These are phyloP conservation scores for Sceloporus undulatus DNA, from an alignment of 2,113 vertebrate genomes.

Conservation along the genomic window DNA sequence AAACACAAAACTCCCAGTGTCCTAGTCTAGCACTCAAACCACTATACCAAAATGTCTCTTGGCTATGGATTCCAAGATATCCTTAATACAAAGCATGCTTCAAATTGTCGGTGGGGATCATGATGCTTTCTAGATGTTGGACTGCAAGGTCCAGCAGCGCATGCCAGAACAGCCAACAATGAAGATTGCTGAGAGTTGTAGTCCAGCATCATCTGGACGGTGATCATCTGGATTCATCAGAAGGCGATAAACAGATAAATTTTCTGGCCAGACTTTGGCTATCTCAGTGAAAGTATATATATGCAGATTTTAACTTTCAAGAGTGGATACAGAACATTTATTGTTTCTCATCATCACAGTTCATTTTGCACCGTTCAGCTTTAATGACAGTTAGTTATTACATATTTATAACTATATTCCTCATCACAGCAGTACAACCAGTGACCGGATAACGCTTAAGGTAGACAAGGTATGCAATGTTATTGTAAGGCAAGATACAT, in stretches of 20 bases:
- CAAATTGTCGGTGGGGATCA: neutral
- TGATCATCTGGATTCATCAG: too few relatives aligned
- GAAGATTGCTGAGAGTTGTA: too few relatives aligned
- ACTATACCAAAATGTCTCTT: too few relatives aligned
- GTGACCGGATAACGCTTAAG: constrained; percentile 47
- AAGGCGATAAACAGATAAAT: neutral
- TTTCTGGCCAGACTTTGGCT: neutral
- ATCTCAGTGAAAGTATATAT: neutral
- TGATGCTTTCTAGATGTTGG: neutral
- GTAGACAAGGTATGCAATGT: constrained; percentile 62
- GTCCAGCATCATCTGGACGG: too few relatives aligned
- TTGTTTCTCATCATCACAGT: constrained; percentile 11
- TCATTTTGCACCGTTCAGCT: constrained; percentile 51
- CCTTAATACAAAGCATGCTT: neutral
- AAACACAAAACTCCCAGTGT: too few relatives aligned
- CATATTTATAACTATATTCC: constrained; percentile 66
- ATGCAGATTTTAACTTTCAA: neutral
- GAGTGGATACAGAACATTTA: neutral
- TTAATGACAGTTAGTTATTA: constrained; percentile 68
- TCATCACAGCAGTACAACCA: constrained; percentile 55
- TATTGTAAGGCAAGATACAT: constrained; percentile 69
- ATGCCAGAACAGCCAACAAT: neutral
- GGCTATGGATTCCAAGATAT: neutral
- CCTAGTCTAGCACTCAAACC: too few relatives aligned
- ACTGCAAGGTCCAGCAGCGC: neutral